Percentiles rank a stretch among this genome's conserved stretches.
These are phyloP conservation scores for Mythimna pallens DNA, from an alignment of 2,888 invertebrate genomes.

Conservation along the genomic window DNA sequence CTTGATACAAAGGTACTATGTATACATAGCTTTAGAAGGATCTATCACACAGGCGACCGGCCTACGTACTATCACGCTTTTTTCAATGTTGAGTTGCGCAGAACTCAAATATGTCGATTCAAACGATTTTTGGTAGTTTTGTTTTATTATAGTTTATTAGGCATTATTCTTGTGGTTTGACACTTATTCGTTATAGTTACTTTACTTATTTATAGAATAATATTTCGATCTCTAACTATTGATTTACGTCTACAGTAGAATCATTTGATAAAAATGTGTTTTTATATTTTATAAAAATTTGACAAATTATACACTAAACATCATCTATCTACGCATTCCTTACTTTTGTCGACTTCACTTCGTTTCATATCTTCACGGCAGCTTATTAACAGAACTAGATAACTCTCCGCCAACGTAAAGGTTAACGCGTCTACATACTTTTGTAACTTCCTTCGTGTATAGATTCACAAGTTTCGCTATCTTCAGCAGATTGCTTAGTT, in stretches of 20 bases:
- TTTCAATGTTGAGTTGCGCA: conserved; percentile 55
- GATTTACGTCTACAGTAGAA: conserved; percentile 11
- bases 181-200: neutral
- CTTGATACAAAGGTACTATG: conserved; percentile 53
- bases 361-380: neutral
- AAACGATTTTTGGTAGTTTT: conserved; percentile 49
- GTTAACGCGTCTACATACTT: conserved; percentile 46
- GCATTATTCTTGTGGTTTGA: conserved; percentile 2
- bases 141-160: conserved; percentile 35
- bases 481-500: conserved; percentile 4
- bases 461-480: conserved; percentile 20
- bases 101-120: conserved; percentile 52
- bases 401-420: conserved; percentile 12
- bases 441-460: conserved; percentile 32
- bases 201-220: neutral
- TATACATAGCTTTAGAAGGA: conserved; percentile 52
- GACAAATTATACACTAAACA: neutral
- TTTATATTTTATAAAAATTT: neutral
- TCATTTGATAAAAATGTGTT: neutral
- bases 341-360: neutral
- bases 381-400: neutral
- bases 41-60: conserved; percentile 58
- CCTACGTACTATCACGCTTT: conserved; percentile 58
- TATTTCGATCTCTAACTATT: conserved; percentile 1
- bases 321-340: neutral